Evolutionary conservation across 1,140 invertebrate species (phyloP), one percentile per base, ranked within the genome.

Genomic region (Zaprionus ornatus): DNA sequence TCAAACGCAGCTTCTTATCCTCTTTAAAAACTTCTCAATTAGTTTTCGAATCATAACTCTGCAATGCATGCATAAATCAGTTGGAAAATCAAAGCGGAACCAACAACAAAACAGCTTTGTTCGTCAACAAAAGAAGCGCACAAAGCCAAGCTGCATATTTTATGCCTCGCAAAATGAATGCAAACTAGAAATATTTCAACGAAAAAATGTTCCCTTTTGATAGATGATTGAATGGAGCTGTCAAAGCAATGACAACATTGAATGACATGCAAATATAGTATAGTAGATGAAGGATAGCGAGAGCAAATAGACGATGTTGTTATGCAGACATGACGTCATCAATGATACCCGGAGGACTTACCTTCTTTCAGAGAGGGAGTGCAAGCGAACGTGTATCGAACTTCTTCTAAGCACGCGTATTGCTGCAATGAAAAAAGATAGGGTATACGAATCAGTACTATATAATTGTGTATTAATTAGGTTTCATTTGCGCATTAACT

Each of bases 351-450:
- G 48, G 5, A 40, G 2, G 67, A 63, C 82, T 86, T 87, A 86
- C 82, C 76, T 65, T 54, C 32, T 65, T 60, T 7, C 19, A 15
- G 23, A 37, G 63, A 17, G 40, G 13, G 10, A 17, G 6, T 2
- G 15, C 37, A 5, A 6, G 37, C 0, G 7, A 45, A 9, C 7
- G n/a, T 17, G n/a, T 45, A 17, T 45, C n/a, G 3, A 45, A 45
- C 40, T 45, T 17, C n/a, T 17, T 45, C n/a, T 45, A 45, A 45
- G 40, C 40, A 10, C 40, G 40, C 17, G 40, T 40, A 56, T 42
- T 61, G n/a, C 84, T 87, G 80, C 29, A 87, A 87, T 52, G 17
- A 21, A 59, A 21, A 59, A 57, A 77, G 42, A 68, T 25, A 56
- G 29, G 15, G 27, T 27, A 54, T 74, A 55, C 15, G 35, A 42